Evolutionary conservation across 2,888 invertebrate species (phyloP).

Genomic region (Hyposoter didymator): DNA sequence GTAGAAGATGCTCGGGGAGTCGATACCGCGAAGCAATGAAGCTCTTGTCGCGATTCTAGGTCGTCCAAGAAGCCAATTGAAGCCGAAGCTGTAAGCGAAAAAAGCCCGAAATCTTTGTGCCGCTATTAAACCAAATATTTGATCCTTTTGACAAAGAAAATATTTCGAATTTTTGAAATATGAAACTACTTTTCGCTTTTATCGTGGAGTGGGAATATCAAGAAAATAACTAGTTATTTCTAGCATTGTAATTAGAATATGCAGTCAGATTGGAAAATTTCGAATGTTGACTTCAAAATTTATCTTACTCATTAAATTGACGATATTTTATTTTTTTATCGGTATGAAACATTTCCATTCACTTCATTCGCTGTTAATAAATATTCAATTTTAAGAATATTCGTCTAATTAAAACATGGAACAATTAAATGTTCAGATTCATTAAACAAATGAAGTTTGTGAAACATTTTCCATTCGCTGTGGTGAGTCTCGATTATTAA

Average conservation of each 20-base stretch:
- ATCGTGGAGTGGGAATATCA: not conserved
- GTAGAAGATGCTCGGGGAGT: constrained; percentile 42
- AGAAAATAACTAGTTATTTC: not conserved
- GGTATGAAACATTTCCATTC: not conserved
- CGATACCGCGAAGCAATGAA: constrained; percentile 43
- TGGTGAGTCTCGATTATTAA: not conserved
- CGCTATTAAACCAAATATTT: constrained; percentile 2
- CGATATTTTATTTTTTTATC: not conserved
- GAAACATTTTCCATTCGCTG: not conserved
- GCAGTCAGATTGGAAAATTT: not conserved
- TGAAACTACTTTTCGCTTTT: not conserved
- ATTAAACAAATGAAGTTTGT: not conserved
- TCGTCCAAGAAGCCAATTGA: constrained; percentile 6
- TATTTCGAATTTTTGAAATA: not conserved
- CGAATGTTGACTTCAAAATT: not conserved
- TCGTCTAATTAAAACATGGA: not conserved
- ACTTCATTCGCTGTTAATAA: not conserved
- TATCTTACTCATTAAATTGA: not conserved
- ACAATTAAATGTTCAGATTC: not conserved
- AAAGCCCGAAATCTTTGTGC: constrained; percentile 3
- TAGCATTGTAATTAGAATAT: not conserved
- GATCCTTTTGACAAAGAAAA: not conserved
- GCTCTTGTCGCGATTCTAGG: constrained; percentile 32
- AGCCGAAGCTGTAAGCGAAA: not conserved
- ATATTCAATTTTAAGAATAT: not conserved